A percentile compares a stretch with the other conserved stretches of the same genome.
phyloP scores from a whole-genome alignment of 2,888 invertebrate species.

The Argyra leucocephala region DNA sequence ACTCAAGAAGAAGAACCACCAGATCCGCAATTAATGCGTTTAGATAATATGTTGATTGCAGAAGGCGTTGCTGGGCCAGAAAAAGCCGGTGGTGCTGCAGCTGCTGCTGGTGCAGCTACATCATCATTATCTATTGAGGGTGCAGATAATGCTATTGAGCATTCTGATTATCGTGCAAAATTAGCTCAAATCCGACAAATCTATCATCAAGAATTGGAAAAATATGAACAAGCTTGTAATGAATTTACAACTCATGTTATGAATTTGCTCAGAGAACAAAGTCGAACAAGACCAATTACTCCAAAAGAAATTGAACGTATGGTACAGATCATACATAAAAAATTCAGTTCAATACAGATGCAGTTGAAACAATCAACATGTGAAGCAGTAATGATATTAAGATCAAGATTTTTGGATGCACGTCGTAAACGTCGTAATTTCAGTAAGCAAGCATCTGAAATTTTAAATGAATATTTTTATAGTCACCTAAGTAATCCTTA shows the following conservation, averaged over 20 bases:
- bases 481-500: slow-evolving; percentile 99
- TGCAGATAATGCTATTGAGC: slow-evolving; percentile 93
- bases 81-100: slow-evolving; percentile 79
- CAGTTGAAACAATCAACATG: slow-evolving; percentile 99
- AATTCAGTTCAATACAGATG: slow-evolving; percentile 95
- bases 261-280: slow-evolving; percentile 92
- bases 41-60: slow-evolving; percentile 98
- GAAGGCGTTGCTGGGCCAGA: slow-evolving; percentile 97
- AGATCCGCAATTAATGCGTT: slow-evolving; percentile 94
- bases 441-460: slow-evolving; percentile 99
- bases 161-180: slow-evolving; percentile 98
- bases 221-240: slow-evolving; percentile 99
- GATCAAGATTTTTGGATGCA: slow-evolving; percentile 62
- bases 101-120: slow-evolving; percentile 81
- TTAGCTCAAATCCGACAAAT: slow-evolving; percentile 97
- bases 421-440: slow-evolving; percentile 93
- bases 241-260: slow-evolving; percentile 99
- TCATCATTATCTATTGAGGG: slow-evolving; percentile 42
- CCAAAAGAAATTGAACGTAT: slow-evolving; percentile 98
- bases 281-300: slow-evolving; percentile 93
- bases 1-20: slow-evolving; percentile 97
- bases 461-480: slow-evolving; percentile 99
- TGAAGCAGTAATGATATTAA: slow-evolving; percentile 98
- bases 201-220: slow-evolving; percentile 97
- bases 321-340: slow-evolving; percentile 98